Conservation (phyloP, 2,888 invertebrate genomes). For the Coenonympha glycerion region DNA sequence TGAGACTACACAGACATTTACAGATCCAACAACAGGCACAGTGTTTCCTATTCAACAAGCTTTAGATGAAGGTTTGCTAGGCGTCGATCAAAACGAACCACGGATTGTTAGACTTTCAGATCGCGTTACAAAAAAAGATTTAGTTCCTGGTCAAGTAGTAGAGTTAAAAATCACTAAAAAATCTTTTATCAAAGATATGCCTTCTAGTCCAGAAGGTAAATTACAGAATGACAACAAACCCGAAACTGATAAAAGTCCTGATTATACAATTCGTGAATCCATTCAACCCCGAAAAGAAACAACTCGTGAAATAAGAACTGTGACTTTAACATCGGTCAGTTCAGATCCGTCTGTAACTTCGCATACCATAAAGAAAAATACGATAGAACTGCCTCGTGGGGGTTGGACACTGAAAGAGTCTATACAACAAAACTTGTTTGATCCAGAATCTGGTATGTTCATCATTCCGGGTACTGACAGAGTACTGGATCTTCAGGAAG, state of each 20-base stretch:
- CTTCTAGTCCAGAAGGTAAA: slow-evolving; percentile 65
- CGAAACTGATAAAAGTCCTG: slow-evolving; percentile 77
- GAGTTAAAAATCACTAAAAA: slow-evolving; percentile 73
- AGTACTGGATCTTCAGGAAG: slow-evolving; percentile 89
- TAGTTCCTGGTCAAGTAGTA: slow-evolving; percentile 66
- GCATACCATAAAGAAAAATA: slow-evolving; percentile 78
- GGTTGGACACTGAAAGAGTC: slow-evolving; percentile 91
- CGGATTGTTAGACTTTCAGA: slow-evolving; percentile 61
- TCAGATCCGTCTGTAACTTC: slow-evolving; percentile 70
- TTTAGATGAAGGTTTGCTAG: slow-evolving; percentile 81
- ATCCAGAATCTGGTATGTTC: slow-evolving; percentile 88
- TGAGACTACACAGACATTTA: slow-evolving; percentile 83
- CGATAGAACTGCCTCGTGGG: slow-evolving; percentile 86
- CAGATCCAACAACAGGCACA: slow-evolving; percentile 83
- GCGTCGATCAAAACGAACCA: slow-evolving; percentile 76
- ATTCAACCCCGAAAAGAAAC: slow-evolving; percentile 42
- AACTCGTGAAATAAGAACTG: slow-evolving; percentile 53
- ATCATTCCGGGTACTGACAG: slow-evolving; percentile 91
- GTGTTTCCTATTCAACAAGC: slow-evolving; percentile 86
- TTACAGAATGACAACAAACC: slow-evolving; percentile 71
- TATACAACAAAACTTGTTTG: slow-evolving; percentile 86
- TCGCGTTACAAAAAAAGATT: slow-evolving; percentile 52
- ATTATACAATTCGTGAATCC: slow-evolving; percentile 50
- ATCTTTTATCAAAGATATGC: slow-evolving; percentile 67
- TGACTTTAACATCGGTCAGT: slow-evolving; percentile 58